Evolutionary conservation across 2,113 vertebrate genomes (phyloP), one percentile per base, ranked within the genome.

Genomic region (Dicerorhinus sumatrensis): DNA sequence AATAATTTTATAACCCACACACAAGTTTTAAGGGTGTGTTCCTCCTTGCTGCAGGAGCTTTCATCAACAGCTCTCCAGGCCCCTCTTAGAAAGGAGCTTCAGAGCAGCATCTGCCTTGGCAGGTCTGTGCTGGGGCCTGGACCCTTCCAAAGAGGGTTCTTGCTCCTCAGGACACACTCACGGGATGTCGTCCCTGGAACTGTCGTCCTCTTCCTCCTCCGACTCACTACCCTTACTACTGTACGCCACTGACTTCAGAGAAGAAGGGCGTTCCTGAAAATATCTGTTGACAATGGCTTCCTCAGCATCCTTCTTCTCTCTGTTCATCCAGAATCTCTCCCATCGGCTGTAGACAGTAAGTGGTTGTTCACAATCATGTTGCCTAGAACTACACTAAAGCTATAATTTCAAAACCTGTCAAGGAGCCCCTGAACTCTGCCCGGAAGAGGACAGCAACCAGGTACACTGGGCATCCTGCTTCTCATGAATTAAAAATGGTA

Each of bases 141-240:
- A 42, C 58, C 69, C 82, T 88, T 77, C 29, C 31, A 16, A 58
- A 72, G 69, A 69, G 77, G 84, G 62, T 46, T 92, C 33, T 46
- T 2, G 81, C 82, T 89, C 97, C 93, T 72, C 36, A 73, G 87
- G 79, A 97, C 97, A 95, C 98, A 98, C 97, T 99, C 98, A 98
- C 98, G 51, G 97, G 89, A 42, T 95, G 89, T 89, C 76, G 95
- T 98, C 97, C 98, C 97, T 81, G 97, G 91, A 93, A 91, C 79
- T 92, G 96, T 92, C 46, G 72, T 98, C 96, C 12, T 98, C 98
- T 60, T 98, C 97, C 98, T 97, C 81, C 84, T 98, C 96, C 97
- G 95, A 88, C 97, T 98, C 95, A 98, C 98, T 98, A 97, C 75
- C 97, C 98, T 99, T 97, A 98, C 98, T 98, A 98, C 70, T 81